Evolutionary conservation across 2,888 invertebrate genomes (phyloP), one percentile per base, ranked within the genome.

Genomic region (Tridacna crocea): DNA sequence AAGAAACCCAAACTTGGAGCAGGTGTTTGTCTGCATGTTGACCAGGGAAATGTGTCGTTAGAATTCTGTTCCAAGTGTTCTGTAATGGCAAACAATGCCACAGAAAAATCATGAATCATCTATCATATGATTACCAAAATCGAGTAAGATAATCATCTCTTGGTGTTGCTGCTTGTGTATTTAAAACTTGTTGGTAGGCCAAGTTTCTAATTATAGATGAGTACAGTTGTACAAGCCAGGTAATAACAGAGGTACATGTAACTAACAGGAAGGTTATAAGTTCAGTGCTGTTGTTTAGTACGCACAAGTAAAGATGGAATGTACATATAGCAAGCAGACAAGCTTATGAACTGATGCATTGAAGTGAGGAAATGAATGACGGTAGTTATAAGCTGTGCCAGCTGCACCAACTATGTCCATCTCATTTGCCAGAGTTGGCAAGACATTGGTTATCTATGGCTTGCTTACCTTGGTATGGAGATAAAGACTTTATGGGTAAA

Each of bases 21-120:
- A 87, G 93, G 93, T 65, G 91, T 93, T 15, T 93, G 93, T 83
- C 85, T 93, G 19, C 93, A 93, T 89, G 93, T 93, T 3, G 89
- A 88, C 58, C 82, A 89, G 46, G 90, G 89, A 74, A 84, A 84
- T 63, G 92, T 92, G 12, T 92, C 92, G 1, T 74, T 93, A 10
- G 93, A 93, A 80, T 92, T 93, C 76, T 93, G 93, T 88, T 79
- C 91, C 11, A 83, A 89, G 27, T 93, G 93, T 90, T 85, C 92
- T 22, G 75, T 80, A 27, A 89, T 87, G 84, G 89, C 91, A 3
- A 84, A 87, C 11, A 47, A 65, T 12, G 48, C 51, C 15, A 26
- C 26, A 51, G 72, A 36, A 19, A 74, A 26, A 24, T 77, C 55
- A 4, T 77, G 78, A 78, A 75, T 36, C 36, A 36, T 36, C 36